Evolutionary conservation across 2,113 vertebrate genomes (phyloP), one percentile per base, ranked within the genome.

Genomic region (Tyrannus savana): DNA sequence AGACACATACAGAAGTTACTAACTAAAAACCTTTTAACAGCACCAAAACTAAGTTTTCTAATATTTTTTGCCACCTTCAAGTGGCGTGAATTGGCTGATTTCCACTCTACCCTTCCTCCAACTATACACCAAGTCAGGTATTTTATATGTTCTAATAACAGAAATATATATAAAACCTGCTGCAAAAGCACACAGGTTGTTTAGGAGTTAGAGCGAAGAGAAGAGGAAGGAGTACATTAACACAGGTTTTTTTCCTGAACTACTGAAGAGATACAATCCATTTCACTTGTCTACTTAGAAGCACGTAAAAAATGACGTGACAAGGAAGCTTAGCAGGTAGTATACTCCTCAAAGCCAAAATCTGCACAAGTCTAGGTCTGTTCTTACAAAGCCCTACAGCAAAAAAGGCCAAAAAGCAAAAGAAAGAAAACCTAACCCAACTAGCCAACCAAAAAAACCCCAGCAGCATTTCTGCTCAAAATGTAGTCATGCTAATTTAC

Each of bases 391-490:
- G 49, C 27, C 66, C 55, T 84, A 64, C 16, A 91, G 44, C 7
- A 59, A 84, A 93, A 64, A 62, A 41, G 35, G 6, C 35, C 35
- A 63, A 82, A 82, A 49, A 3, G 9, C 12, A 14, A 76, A 8
- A 31, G 52, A 68, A 6, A 33, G 4, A 81, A 74, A 87, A 44
- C 14, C 14, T 22, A 67, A 67, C 35, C 10, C 68, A 30, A 46
- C 28, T 3, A 14, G 72, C 60, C 39, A 62, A 87, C 7, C 30
- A 33, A 56, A 85, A 81, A 94, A 50, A 53, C 4, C 23, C 16
- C n/a, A 82, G 30, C 19, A 88, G 35, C 27, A 67, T 60, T 82
- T 95, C 77, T 94, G 84, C 58, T 87, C 67, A 95, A 85, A 63
- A 84, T 3, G 3, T 30, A 19, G 19, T 62, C 93, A 94, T 46